Percentiles rank a stretch among this genome's conserved stretches.
Conservation (phyloP, 2,888 invertebrate genomes). For the Habroteleia sp. region DNA sequence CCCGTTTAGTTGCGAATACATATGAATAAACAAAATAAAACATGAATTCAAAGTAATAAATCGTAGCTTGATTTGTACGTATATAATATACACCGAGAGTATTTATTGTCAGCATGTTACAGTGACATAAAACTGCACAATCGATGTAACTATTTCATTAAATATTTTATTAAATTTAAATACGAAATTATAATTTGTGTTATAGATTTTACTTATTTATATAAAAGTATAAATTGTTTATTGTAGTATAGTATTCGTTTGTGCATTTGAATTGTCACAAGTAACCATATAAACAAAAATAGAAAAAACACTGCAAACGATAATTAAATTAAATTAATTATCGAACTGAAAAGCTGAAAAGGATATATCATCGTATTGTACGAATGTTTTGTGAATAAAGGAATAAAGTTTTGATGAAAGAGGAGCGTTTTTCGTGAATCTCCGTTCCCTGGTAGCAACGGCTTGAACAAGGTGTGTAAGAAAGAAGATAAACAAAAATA, state of each 20-base stretch:
- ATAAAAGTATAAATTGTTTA: too few species aligned
- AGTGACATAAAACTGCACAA: not conserved
- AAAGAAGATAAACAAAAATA: conserved; percentile 38
- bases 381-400: conserved; percentile 52
- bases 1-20: conserved; percentile 1
- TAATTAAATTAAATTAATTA: conserved; percentile 8
- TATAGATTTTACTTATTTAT: too few species aligned
- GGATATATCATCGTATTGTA: conserved; percentile 12
- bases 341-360: not conserved
- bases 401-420: conserved; percentile 73
- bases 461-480: conserved; percentile 71
- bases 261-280: conserved; percentile 6
- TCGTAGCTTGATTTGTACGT: conserved; percentile 9
- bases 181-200: too few species aligned
- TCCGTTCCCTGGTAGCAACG: conserved; percentile 79
- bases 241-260: not conserved
- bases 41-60: not conserved
- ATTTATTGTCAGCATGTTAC: conserved; percentile 2
- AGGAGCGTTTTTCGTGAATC: conserved; percentile 67
- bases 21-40: not conserved
- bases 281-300: not conserved
- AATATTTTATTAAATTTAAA: too few species aligned
- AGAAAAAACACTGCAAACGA: not conserved
- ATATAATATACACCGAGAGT: conserved; percentile 1
- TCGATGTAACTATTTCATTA: not conserved